These are phyloP conservation scores for Plumapathes pennacea DNA, from an alignment of 92 coral and sea anemone genomes.

Conservation along the genomic window DNA sequence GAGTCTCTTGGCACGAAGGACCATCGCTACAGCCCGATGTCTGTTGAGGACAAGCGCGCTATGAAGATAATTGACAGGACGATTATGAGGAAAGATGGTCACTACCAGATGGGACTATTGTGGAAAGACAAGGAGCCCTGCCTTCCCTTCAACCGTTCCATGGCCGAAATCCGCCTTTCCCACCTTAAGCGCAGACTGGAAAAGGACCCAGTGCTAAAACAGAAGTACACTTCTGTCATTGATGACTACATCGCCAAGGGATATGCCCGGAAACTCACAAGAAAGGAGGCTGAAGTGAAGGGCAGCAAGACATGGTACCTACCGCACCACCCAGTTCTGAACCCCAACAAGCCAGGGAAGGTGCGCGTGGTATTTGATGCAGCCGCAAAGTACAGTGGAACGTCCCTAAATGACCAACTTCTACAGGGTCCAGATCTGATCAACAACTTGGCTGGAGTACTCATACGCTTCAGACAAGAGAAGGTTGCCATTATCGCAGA, in stretches of 20 bases:
- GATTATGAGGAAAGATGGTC: slow-evolving; percentile 10
- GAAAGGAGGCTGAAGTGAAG: neutral
- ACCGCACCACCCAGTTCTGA: slow-evolving; percentile 39
- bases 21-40: slow-evolving; percentile 11
- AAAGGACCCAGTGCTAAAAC: slow-evolving; percentile 7
- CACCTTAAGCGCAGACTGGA: slow-evolving; percentile 20
- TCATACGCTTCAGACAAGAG: slow-evolving; percentile 39
- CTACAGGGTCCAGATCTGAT: slow-evolving; percentile 38
- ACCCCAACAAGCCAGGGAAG: slow-evolving; percentile 40
- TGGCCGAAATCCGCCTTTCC: slow-evolving; percentile 23
- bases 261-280: slow-evolving; percentile 7
- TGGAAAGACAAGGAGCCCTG: slow-evolving; percentile 5
- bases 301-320: slow-evolving; percentile 8
- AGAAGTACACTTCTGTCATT: slow-evolving; percentile 15
- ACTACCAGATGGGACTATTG: slow-evolving; percentile 30
- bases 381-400: slow-evolving; percentile 19
- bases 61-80: slow-evolving; percentile 8
- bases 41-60: slow-evolving; percentile 24
- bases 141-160: slow-evolving; percentile 19
- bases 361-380: slow-evolving; percentile 46
- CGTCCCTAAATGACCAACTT: slow-evolving; percentile 30
- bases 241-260: slow-evolving; percentile 20
- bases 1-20: slow-evolving; percentile 11
- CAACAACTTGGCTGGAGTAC: slow-evolving; percentile 27
- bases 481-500: slow-evolving; percentile 22